A percentile compares a stretch with the other conserved stretches of the same genome.
These are phyloP conservation scores for Drosophila sordidula DNA, from an alignment of 2,888 invertebrate species.

Conservation along the genomic window DNA sequence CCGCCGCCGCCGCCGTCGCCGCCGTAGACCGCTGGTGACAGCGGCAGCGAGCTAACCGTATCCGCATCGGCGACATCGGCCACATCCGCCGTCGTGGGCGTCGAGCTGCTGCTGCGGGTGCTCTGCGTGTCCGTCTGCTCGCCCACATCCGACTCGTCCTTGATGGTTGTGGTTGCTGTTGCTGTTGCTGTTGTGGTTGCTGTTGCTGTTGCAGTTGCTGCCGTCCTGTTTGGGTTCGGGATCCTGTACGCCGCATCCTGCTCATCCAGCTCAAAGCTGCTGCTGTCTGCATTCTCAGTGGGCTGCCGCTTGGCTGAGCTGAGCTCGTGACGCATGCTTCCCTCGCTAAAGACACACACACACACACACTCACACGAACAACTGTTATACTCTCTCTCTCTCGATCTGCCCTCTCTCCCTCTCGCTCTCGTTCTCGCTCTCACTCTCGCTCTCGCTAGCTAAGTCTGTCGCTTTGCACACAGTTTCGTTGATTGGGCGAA, in stretches of 20 bases:
- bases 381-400: neutral
- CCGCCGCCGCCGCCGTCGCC: constrained; percentile 24
- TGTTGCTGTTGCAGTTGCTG: constrained; percentile 1
- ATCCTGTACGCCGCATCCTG: constrained; percentile 32
- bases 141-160: constrained; percentile 63
- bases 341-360: neutral
- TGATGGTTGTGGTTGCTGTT: constrained; percentile 11
- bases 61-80: constrained; percentile 62
- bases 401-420: neutral
- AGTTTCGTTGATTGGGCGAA: constrained; percentile 40
- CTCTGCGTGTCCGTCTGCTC: constrained; percentile 71
- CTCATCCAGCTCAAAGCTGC: constrained; percentile 81
- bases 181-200: constrained; percentile 1
- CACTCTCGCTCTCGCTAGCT: constrained; percentile 16
- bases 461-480: constrained; percentile 43
- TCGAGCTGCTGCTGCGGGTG: constrained; percentile 78
- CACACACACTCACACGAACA: neutral
- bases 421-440: neutral
- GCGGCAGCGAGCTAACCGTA: constrained; percentile 60
- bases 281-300: constrained; percentile 70
- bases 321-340: constrained; percentile 60
- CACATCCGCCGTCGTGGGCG: constrained; percentile 83
- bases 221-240: constrained; percentile 1
- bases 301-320: constrained; percentile 56
- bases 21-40: constrained; percentile 54